Evolutionary conservation across 2,113 vertebrate species (phyloP), one percentile per base, ranked within the genome.

Genomic region (Gnathonemus longibarbis): DNA sequence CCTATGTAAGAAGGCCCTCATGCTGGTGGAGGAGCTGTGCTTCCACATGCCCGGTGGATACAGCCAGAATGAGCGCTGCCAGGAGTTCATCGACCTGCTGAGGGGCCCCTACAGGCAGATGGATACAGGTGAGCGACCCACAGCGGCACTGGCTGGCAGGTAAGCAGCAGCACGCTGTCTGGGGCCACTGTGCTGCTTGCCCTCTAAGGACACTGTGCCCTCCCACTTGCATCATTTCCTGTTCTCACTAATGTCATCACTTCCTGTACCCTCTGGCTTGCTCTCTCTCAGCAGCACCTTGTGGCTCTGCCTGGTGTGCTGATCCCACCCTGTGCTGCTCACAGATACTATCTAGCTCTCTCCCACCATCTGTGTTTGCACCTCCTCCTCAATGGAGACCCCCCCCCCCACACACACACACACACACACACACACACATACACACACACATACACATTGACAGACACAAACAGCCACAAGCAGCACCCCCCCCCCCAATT

Each of bases 21-120:
- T 95, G 93, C 89, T 98, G 92, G 96, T 97, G 93, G 96, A 97
- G 19, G 97, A 98, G 92, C 96, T 98, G 91, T 98, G 97, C 93
- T 96, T 97, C n/a, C 94, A 95, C 93, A 95, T 94, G 0, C 92
- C 92, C 0, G 92, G 93, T 50, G 96, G 95, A 0, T 94, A 96
- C 84, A 96, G 96, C 91, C 96, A 97, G 92, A 97, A 94, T 3
- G 96, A 97, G 89, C 96, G 95, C 92, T 98, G 97, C 94, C 94
- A 97, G 93, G 97, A 98, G 92, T 96, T 98, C 94, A 97, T 92
- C 90, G 95, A 97, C 94, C 91, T 97, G 92, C 89, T 97, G 90
- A 95, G 96, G 84, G 96, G 96, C 15, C 95, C 94, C 45, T 96
- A 95, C 77, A 91, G 96, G 74, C 96, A 94, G 88, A 89, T 95